Evolutionary conservation across 2,888 invertebrate species (phyloP).

Genomic region (Dryocosmus kuriphilus): DNA sequence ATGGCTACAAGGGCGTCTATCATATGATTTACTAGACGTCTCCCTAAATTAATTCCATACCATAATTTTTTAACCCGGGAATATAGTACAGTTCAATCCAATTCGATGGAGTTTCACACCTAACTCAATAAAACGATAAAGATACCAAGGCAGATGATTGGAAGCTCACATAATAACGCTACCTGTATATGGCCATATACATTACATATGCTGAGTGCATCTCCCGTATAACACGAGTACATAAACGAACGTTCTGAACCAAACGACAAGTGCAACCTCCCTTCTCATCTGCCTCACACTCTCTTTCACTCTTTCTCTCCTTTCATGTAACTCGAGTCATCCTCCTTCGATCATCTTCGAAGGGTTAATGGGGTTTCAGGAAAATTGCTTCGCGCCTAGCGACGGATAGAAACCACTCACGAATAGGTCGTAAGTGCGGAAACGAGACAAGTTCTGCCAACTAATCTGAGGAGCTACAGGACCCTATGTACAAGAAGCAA

Average conservation of each 20-base stretch:
- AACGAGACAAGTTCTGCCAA: conserved; percentile 51
- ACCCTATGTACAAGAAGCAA: conserved; percentile 44
- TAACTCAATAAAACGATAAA: no score
- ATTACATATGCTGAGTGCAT: conserved; percentile 35
- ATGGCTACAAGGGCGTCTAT: no score
- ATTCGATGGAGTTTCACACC: no score
- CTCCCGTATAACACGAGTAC: conserved; percentile 33
- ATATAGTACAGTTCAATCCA: no score
- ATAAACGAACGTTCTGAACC: conserved; percentile 2
- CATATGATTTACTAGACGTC: no score
- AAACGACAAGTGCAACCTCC: conserved; percentile 67
- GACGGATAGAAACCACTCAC: conserved; percentile 59
- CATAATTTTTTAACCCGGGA: no score
- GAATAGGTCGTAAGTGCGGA: conserved; percentile 46
- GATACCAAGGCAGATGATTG: no score
- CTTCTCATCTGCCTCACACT: background rate
- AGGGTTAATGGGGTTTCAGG: conserved; percentile 73
- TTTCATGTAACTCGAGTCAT: background rate
- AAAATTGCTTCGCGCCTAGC: conserved; percentile 71
- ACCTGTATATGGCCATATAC: background rate
- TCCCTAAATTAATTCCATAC: no score
- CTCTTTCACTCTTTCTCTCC: conserved; percentile 10
- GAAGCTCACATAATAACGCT: no score
- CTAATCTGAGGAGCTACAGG: conserved; percentile 46
- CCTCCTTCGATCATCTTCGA: conserved; percentile 67